phyloP scores from a whole-genome alignment of 2,113 vertebrate genomes.

The Marcusenius ussheri region DNA sequence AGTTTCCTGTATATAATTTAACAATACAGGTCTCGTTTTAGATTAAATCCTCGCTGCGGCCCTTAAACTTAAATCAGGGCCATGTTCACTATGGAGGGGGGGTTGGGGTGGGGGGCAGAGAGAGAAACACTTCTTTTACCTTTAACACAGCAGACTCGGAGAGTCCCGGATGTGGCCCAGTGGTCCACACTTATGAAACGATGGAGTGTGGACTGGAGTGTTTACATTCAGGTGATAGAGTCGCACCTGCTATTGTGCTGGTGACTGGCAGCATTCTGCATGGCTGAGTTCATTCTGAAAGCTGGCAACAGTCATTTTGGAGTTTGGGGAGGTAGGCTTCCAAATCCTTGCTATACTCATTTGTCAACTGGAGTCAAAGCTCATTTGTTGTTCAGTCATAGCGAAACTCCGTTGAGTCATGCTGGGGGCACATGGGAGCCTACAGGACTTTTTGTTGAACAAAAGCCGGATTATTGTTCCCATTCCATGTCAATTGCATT shows the following conservation, averaged over 20 bases:
- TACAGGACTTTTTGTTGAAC: not conserved
- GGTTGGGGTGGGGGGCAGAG: not conserved
- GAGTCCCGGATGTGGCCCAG: slow-evolving; percentile 25
- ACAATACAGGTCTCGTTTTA: slow-evolving; percentile 47
- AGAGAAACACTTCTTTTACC: not conserved
- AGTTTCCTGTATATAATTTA: slow-evolving; percentile 63
- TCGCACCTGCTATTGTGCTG: slow-evolving; percentile 51
- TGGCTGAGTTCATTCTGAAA: slow-evolving; percentile 43
- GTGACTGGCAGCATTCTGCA: slow-evolving; percentile 48
- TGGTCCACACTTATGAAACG: slow-evolving; percentile 51
- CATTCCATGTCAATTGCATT: not conserved
- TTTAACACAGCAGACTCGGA: not conserved
- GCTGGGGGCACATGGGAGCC: not conserved
- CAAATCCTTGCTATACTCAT: not conserved
- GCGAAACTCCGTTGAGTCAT: not conserved
- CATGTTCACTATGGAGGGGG: not conserved
- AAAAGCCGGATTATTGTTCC: not conserved
- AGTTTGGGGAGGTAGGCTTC: not conserved
- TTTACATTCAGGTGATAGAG: slow-evolving; percentile 56
- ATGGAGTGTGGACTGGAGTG: slow-evolving; percentile 28
- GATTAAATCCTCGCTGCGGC: slow-evolving; percentile 23
- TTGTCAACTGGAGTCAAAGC: too few species aligned
- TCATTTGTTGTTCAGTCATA: not conserved
- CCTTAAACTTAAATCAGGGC: slow-evolving; percentile 29
- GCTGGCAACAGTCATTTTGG: not conserved